phyloP scores from a whole-genome alignment of 2,888 invertebrate species.

The Trichacis sp. region DNA sequence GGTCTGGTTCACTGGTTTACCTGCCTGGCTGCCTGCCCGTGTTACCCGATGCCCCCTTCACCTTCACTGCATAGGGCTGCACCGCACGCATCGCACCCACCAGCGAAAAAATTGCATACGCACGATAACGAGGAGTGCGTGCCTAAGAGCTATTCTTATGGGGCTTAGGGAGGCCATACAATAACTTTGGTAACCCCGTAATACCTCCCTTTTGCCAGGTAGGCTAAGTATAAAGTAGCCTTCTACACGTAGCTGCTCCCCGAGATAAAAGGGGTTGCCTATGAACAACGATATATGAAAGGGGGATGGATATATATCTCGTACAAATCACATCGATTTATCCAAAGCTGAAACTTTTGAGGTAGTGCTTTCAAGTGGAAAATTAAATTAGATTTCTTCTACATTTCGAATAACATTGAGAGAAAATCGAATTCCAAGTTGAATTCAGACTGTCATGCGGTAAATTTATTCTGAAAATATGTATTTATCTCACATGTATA shows the following conservation, averaged over 20 bases:
- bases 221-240: constrained; percentile 56
- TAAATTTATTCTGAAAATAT: too few relatives aligned
- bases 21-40: constrained; percentile 53
- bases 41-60: constrained; percentile 65
- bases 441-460: too few relatives aligned
- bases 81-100: constrained; percentile 49
- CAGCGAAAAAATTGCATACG: constrained; percentile 63
- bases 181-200: constrained; percentile 67
- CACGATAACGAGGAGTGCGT: constrained; percentile 62
- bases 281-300: constrained; percentile 29
- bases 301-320: constrained; percentile 30
- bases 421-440: too few relatives aligned
- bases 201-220: constrained; percentile 61
- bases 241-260: constrained; percentile 37
- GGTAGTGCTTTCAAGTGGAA: too few relatives aligned
- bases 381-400: constrained; percentile 2
- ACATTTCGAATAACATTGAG: too few relatives aligned
- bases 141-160: constrained; percentile 66
- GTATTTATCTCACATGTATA: too few relatives aligned
- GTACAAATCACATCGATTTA: constrained; percentile 22
- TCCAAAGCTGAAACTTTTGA: neutral
- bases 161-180: constrained; percentile 68
- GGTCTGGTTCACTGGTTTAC: constrained; percentile 39
- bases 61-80: constrained; percentile 65
- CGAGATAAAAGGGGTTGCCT: constrained; percentile 42